Base-by-base conservation (phyloP, 2,797 vertebrate genomes). In the Botia kubotai region DNA sequence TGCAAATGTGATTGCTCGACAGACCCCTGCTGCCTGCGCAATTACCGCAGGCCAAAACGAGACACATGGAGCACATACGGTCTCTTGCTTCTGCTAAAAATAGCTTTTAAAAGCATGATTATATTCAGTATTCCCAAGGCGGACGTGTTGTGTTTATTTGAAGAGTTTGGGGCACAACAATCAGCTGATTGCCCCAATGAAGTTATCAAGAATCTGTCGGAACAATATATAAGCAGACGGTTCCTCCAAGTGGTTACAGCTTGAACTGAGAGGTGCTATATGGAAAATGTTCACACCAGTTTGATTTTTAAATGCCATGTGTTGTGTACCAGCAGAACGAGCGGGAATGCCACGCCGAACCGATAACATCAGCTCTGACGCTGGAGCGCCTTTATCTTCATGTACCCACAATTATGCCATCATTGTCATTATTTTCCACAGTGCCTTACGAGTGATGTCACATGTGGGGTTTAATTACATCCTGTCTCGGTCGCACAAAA, bases 1-100 rank as follows among this genome's bases (percentile, higher is more conserved):
- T 70, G 67, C 39, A 62, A 36, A 78, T 78, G 55, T 79, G 67
- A 79, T 79, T 71, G 66, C 57, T 13, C 60, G 43, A 16, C 7
- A 50, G n/a, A 62, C 67, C 62, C 57, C n/a, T 71, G 53, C 53
- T 48, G 23, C 46, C 55, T 62, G 23, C 11, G 0, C 76, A 71
- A 70, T 78, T 71, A 78, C 55, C 46, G 23, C 76, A 50, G 50
- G 48, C 36, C 43, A 62, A 71, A 71, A 70, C 52, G 23, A 70
- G 39, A 70, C 12, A 58, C 3, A 23, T 11, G 68, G 23, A 77
- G 67, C 29, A 78, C 53, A 71, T 60, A 11, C 26, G 62, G 50
- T 71, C 76, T 36, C 23, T 33, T 70, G 55, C 48, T 39, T 13
- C 6, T 50, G 43, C 43, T 70, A 70, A 60, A 70, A 60, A 70